Evolutionary conservation across 2,888 invertebrate genomes (phyloP).

Genomic region (Myopa tessellatipennis): DNA sequence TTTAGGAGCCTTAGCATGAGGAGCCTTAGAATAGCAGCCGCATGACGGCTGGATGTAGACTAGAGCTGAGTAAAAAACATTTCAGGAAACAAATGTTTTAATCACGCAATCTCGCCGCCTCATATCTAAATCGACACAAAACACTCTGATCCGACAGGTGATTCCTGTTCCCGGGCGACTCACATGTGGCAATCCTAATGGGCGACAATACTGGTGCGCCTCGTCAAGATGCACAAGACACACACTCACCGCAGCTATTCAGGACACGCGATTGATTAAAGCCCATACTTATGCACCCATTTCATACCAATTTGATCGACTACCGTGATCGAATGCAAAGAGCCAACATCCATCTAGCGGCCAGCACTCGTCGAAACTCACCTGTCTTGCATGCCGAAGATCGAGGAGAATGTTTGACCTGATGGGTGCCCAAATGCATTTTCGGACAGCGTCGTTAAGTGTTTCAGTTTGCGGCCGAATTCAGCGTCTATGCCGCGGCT

Average conservation of each 20-base stretch:
- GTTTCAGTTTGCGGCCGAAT: conserved; percentile 20
- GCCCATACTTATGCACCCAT: conserved; percentile 43
- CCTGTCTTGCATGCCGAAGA: conserved; percentile 34
- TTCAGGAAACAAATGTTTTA: conserved; percentile 39
- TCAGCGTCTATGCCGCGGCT: not conserved
- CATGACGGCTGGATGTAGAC: not conserved
- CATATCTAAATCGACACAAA: conserved; percentile 12
- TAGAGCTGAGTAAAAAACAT: not conserved
- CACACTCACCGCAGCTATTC: conserved; percentile 35
- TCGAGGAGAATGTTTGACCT: not conserved
- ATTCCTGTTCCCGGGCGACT: not conserved
- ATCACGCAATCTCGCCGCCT: conserved; percentile 38
- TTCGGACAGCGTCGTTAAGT: conserved; percentile 42
- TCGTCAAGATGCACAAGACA: conserved; percentile 21
- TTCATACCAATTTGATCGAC: conserved; percentile 36
- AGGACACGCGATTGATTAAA: conserved; percentile 46
- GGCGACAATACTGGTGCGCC: conserved; percentile 12
- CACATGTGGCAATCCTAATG: conserved; percentile 3
- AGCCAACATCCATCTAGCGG: conserved; percentile 21
- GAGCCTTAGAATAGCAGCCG: not conserved
- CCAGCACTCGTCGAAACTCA: conserved; percentile 39
- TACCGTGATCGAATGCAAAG: conserved; percentile 25
- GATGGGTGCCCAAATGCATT: conserved; percentile 35
- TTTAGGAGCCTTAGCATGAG: not conserved
- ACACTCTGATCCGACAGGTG: conserved; percentile 14